Evolutionary conservation across 2,113 vertebrate genomes (phyloP), one percentile per base, ranked within the genome.

Genomic region (Ornithorhynchus anatinus): DNA sequence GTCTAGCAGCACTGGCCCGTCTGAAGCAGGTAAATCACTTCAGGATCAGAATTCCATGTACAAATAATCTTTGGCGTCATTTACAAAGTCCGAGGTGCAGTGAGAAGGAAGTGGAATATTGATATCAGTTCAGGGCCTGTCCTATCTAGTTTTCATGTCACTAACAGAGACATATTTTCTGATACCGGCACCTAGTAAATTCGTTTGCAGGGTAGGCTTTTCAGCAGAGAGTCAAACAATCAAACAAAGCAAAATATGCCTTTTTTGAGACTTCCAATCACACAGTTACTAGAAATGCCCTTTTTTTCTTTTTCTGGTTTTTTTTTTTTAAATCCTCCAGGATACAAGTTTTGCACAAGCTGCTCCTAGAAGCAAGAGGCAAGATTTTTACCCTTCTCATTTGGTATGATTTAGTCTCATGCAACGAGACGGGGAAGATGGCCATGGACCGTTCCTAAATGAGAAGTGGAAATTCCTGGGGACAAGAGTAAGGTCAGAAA

Each of bases 1-100:
- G 53, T 66, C 64, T 67, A 19, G 33, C 69, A 77, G 62, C 66
- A 56, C 59, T 72, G 52, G 66, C 47, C 54, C 58, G 44, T 32
- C 29, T 1, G 4, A 8, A 1, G 27, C 43, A 39, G 43, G n/a
- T 58, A 79, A 84, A 62, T 75, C 51, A 64, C 23, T 14, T 53
- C 19, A 3, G 5, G 42, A 63, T 38, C 40, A 40, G 40, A 74
- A 44, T 4, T 35, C 45, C 2, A 9, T 1, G 16, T 15, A 22
- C 50, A 39, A 25, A 31, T 10, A 27, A 48, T 37, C 63, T 69
- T 52, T 2, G 1, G 22, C 66, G 37, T 48, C 12, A 54, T 44
- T 33, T 44, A n/a, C 44, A 50, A 73, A 74, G 8, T 44, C 38
- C 11, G 16, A 37, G 12, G 38, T 17, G 6, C 4, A 6, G 12